Evolutionary conservation across 1,140 invertebrate species (phyloP), one percentile per base, ranked within the genome.

Genomic region (Sarcophaga peregrina): DNA sequence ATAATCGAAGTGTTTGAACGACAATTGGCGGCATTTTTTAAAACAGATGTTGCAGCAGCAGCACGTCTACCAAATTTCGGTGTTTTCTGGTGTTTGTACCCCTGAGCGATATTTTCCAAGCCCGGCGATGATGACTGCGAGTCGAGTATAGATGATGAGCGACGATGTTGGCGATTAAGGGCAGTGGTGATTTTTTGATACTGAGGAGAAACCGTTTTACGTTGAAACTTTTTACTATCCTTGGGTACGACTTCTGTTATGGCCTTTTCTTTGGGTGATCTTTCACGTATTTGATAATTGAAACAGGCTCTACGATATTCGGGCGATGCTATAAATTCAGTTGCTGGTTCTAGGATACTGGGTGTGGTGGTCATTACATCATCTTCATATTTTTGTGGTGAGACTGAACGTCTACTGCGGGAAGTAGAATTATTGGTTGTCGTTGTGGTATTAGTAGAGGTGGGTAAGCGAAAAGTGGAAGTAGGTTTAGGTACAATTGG

Each of bases 401-500:
- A 83, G 75, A 46, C 81, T 50, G 82, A 82, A 54, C 80, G 62
- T 37, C 52, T 78, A 58, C 68, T 81, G 46, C 58, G 68, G 73
- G 81, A 68, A 10, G 78, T 74, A 10, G 50, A 58, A 52, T 82
- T 85, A n/a, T n/a, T 37, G 1, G 25, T 37, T 4, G 25, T 37
- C 68, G 81, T 75, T 9, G 76, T 68, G 13, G 13, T 82, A 37
- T 9, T 82, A 54, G 54, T 58, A n/a, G 83, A 68, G 37, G 80
- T 88, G 84, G 87, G 87, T 68, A 90, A 76, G 9, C 88, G 88
- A 46, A 90, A 89, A 37, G 86, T 86, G 48, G 89, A 90, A 54
- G 85, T 83, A n/a, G 89, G 87, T 85, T 90, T 90, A n/a, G 85
- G 85, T 20, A 87, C 85, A 45, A 90, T 83, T 0, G 89, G 89